Base-by-base conservation (phyloP, 2,888 invertebrate species). In the Trypoxylon attenuatum region DNA sequence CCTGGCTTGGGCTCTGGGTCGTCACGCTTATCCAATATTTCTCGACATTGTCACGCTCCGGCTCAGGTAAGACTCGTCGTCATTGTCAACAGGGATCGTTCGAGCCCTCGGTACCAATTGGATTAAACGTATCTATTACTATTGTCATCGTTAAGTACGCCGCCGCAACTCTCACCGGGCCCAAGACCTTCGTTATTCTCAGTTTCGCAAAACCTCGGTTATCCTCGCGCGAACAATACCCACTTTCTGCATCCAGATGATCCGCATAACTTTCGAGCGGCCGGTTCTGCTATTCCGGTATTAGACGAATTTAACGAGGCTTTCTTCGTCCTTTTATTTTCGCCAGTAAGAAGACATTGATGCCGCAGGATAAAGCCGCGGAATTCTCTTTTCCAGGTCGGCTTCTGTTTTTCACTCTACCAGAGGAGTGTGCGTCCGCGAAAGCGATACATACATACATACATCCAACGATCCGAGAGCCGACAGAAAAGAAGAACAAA, bases 61-160 rank as follows among this genome's bases (percentile, higher is more conserved):
- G 45, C 51, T 59, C 55, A 56, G 67, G 56, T 60, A 64, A 41
- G 41, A 43, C 56, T 25, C 16, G n/a, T n/a, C 53, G 46, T 67
- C 73, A 76, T 77, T 77, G 78, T 79, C 43, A 63, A 57, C 62
- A 57, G 52, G 62, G 22, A 57, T 54, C 38, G 23, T 18, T 23
- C 22, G 18, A 33, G 16, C 51, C 61, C 68, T 67, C 71, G 69
- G 60, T 54, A 77, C 77, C 84, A 86, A 87, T 87, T 87, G 86
- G 85, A 87, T 87, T 86, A 86, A 84, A 86, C 70, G 80, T 86
- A 86, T 87, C 84, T 76, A 85, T 86, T 87, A 87, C 85, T 71
- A 82, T 85, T 82, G 84, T 83, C 65, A 54, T 55, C 53, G n/a
- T 63, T 67, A 54, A 69, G 67, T 58, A 59, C 43, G 49, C 47